Evolutionary conservation across 2,113 vertebrate species (phyloP), one percentile per base, ranked within the genome.

Genomic region (Salminus brasiliensis): DNA sequence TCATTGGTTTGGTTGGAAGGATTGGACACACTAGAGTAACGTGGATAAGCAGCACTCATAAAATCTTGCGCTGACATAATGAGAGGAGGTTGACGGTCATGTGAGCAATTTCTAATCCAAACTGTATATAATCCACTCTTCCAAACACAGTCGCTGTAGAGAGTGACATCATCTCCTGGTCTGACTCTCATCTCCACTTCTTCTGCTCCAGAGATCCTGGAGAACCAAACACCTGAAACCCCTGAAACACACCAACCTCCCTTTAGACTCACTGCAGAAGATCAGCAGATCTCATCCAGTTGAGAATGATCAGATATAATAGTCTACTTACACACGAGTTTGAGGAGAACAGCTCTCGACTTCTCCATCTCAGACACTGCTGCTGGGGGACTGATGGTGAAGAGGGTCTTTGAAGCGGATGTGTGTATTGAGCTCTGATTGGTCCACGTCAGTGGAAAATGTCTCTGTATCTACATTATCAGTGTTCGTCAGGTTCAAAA

Each of bases 101-200:
- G 10, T 4, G 43, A 60, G 15, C 29, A 49, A 25, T 78, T 74
- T 49, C 43, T 74, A 29, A 23, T 25, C 34, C 34, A 36, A 36
- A 36, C 34, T 36, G 8, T 36, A 36, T 36, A 4, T 0, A 0
- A 47, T 12, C 60, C 74, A 59, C 0, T 23, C 7, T 29, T 25
- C 27, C 29, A 0, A 52, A 49, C 16, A n/a, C 34, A 23, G 30
- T 75, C 71, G 41, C 65, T 71, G 53, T n/a, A n/a, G 52, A 78
- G 62, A 62, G 70, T 69, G 60, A 77, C 55, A 29, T 78, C 69
- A 43, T 74, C 83, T 84, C 83, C 83, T 81, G 45, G 71, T 43
- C 39, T 47, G 70, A 81, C 79, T 55, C n/a, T n/a, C n/a, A n/a
- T n/a, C n/a, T n/a, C n/a, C n/a, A n/a, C n/a, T n/a, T n/a, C 76